Conservation (phyloP, 1,140 invertebrate species). For the Oncopodura yosiiana region DNA sequence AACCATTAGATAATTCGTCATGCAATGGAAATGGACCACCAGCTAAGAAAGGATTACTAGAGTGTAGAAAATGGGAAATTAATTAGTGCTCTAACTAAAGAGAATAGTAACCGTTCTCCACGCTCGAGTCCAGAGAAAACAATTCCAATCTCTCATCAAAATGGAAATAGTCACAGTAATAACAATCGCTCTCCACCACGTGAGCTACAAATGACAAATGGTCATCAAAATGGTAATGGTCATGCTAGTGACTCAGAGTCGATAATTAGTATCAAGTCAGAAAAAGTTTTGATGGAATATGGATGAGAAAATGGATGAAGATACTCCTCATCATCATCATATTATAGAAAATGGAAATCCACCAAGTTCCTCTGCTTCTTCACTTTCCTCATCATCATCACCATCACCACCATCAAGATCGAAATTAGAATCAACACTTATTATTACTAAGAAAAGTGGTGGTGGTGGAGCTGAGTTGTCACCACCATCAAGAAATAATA, state of each 20-base stretch:
- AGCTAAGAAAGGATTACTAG: not conserved
- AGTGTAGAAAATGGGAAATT: not conserved
- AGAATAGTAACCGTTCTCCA: too few species aligned
- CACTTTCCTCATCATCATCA: not conserved
- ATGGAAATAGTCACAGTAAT: constrained; percentile 4
- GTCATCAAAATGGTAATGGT: not conserved
- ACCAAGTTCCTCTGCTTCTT: too few species aligned
- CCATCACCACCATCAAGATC: not conserved
- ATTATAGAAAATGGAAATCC: too few species aligned
- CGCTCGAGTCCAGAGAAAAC: too few species aligned
- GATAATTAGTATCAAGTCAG: constrained; percentile 15
- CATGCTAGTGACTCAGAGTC: not conserved
- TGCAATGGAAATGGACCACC: not conserved
- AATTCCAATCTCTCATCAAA: not conserved
- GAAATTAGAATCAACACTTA: not conserved
- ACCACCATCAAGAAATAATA: too few species aligned
- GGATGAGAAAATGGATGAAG: not conserved
- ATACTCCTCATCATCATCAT: not conserved
- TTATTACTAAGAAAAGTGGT: too few species aligned
- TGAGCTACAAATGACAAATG: constrained; percentile 4
- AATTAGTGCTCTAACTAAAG: not conserved
- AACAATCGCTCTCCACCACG: not conserved
- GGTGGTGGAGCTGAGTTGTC: too few species aligned
- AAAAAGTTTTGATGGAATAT: constrained; percentile 5
- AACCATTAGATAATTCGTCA: constrained; percentile 7